Conservation (phyloP, 2,797 vertebrate species). For the Vultur gryphus region DNA sequence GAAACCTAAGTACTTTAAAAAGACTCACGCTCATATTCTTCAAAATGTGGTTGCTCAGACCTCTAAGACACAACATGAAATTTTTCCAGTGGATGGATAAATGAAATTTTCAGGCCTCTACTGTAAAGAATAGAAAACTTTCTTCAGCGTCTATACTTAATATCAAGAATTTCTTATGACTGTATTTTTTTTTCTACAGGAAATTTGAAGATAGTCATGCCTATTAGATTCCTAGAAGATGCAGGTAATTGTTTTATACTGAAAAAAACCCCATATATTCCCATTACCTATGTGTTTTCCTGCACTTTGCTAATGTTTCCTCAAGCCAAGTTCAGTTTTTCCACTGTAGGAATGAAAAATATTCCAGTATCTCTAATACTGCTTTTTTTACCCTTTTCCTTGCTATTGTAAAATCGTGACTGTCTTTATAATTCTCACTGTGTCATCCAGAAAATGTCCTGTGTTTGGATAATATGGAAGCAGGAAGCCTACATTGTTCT, state of each 20-base stretch:
- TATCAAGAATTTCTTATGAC: background rate
- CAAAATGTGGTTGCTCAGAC: background rate
- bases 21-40: background rate
- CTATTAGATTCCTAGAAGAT: slow-evolving; percentile 58
- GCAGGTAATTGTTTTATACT: slow-evolving; percentile 69
- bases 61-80: background rate
- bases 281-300: background rate
- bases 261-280: background rate
- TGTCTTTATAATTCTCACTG: background rate
- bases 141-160: background rate
- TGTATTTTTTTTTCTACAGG: slow-evolving; percentile 50
- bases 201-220: slow-evolving; percentile 70
- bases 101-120: background rate
- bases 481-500: background rate
- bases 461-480: background rate
- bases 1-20: background rate
- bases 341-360: background rate
- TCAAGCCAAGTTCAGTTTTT: background rate
- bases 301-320: background rate
- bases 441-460: background rate
- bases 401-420: background rate
- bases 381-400: background rate
- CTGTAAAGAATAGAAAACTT: background rate
- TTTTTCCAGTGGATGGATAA: background rate
- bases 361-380: background rate